Base-by-base conservation (phyloP, 2,113 vertebrate genomes). In the Myiozetetes cayanensis region DNA sequence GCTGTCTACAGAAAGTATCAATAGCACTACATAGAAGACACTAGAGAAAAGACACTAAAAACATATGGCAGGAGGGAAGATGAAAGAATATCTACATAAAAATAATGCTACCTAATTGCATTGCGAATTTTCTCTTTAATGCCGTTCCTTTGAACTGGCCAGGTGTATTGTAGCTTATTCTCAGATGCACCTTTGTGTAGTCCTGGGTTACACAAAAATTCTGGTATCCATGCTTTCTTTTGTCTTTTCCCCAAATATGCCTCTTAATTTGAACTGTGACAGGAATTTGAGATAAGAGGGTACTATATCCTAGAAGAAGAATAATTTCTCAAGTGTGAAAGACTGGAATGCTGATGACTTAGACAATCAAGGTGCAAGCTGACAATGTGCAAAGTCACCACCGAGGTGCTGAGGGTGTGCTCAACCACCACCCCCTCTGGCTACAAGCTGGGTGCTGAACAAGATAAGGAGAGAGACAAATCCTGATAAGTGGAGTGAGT, bases 1-100 rank as follows among this genome's bases (percentile, higher is more conserved):
- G 2, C 88, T 71, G 43, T 52, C 89, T 85, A n/a, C 13, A 72
- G 31, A 85, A 88, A 68, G 9, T 78, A 50, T 94, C 67, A 87
- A 68, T 41, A 76, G 14, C 9, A 58, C 20, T 91, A 22, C 27
- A 67, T 4, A 71, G 85, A 89, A 83, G 59, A 53, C 73, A 85
- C 11, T 41, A 87, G 94, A 89, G 44, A 96, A 96, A 96, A 76
- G 72, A 13, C 75, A 56, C n/a, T 66, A 14, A 75, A 78, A 71
- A 59, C 33, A 9, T 66, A 53, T 88, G 43, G 47, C 73, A 75
- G 12, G 44, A 93, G 17, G 3, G 46, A 73, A 96, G 55, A 94
- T 94, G 83, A 91, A 85, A 71, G n/a, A 67, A 74, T 72, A 35
- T 17, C 85, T 41, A 35, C 17, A 28, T 75, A 92, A 91, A 27